Evolutionary conservation across 2,888 invertebrate species (phyloP).

Genomic region (Emmelina monodactyla): DNA sequence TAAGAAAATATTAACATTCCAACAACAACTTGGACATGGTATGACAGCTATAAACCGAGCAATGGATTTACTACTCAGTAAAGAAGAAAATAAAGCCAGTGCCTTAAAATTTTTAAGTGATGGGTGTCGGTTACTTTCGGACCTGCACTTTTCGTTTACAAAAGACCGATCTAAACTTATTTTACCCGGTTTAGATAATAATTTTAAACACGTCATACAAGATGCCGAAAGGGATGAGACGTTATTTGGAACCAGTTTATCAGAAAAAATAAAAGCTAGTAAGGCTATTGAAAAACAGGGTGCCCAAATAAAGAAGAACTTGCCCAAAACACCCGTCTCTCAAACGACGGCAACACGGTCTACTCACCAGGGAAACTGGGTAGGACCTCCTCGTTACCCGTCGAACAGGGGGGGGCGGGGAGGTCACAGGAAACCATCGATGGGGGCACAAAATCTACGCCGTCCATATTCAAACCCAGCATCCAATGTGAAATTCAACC

Average conservation of each 20-base stretch:
- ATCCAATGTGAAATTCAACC: background rate
- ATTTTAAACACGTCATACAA: slow-evolving; percentile 8
- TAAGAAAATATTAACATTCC: slow-evolving; percentile 6
- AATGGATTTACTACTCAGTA: slow-evolving; percentile 6
- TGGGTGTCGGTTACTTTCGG: slow-evolving; percentile 10
- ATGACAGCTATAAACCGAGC: slow-evolving; percentile 12
- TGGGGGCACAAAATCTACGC: background rate
- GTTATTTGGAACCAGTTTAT: slow-evolving; percentile 8
- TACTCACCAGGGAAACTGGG: slow-evolving; percentile 15
- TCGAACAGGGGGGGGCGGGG: slow-evolving; percentile 13
- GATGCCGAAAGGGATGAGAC: slow-evolving; percentile 12
- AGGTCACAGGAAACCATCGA: background rate
- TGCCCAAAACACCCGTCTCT: background rate
- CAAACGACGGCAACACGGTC: background rate
- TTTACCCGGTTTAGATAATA: slow-evolving; percentile 6
- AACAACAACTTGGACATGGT: slow-evolving; percentile 12
- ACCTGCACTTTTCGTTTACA: slow-evolving; percentile 8
- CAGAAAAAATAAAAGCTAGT: slow-evolving; percentile 15
- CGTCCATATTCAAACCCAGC: background rate
- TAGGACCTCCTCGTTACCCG: slow-evolving; percentile 14
- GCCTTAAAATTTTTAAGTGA: slow-evolving; percentile 11
- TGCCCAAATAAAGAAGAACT: slow-evolving; percentile 7
- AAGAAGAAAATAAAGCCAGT: slow-evolving; percentile 6
- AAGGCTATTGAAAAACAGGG: slow-evolving; percentile 15
- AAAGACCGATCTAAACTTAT: slow-evolving; percentile 8